Conservation (phyloP, 2,888 invertebrate genomes). For the Lumbricus terrestris region DNA sequence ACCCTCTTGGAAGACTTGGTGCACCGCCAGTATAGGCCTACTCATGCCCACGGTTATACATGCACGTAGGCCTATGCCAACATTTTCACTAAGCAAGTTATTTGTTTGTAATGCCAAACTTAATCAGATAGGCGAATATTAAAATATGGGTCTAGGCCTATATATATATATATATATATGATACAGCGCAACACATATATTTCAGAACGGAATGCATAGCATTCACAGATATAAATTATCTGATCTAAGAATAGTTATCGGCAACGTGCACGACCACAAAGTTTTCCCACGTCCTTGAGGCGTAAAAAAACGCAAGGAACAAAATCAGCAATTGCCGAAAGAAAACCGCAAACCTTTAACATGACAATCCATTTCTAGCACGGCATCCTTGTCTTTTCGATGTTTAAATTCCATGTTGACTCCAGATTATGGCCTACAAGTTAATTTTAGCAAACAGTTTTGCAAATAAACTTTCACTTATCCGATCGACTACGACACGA, state of each 20-base stretch:
- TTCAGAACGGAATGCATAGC: neutral
- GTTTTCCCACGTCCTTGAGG: neutral
- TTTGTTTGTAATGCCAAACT: no score
- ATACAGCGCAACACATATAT: neutral
- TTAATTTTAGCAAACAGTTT: neutral
- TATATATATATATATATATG: neutral
- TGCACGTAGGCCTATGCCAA: no score
- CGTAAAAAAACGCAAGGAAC: neutral
- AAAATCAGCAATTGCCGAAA: neutral
- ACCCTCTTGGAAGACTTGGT: no score
- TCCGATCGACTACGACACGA: neutral
- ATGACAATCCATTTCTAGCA: neutral
- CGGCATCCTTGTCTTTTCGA: neutral
- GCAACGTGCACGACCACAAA: neutral
- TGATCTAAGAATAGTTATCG: neutral
- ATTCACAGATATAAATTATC: neutral
- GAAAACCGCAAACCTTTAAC: neutral
- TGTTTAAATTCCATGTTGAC: neutral
- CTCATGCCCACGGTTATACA: no score
- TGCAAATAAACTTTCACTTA: neutral
- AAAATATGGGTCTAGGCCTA: no score
- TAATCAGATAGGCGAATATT: no score
- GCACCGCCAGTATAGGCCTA: no score
- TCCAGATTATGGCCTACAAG: no score
- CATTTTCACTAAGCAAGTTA: neutral